These are phyloP conservation scores for Eublepharis macularius DNA, from an alignment of 2,113 vertebrate genomes.

Conservation along the genomic window DNA sequence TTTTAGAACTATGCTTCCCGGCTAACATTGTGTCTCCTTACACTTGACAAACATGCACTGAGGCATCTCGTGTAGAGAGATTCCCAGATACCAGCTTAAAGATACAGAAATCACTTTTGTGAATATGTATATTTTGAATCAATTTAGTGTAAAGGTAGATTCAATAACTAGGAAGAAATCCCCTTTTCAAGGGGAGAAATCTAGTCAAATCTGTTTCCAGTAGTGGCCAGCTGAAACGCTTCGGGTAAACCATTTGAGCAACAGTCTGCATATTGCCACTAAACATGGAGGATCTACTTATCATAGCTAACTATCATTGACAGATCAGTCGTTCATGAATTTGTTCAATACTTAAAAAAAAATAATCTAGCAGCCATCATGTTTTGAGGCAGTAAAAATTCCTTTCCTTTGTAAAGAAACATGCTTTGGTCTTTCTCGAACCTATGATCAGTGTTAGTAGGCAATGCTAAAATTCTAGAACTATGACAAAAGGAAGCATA, in stretches of 20 bases:
- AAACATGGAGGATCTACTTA: neutral
- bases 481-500: neutral
- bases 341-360: neutral
- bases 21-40: no score
- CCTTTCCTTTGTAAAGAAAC: neutral
- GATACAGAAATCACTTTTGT: neutral
- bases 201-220: neutral
- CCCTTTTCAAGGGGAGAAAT: neutral
- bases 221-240: neutral
- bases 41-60: no score
- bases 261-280: neutral
- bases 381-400: no score
- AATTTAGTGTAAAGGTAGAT: neutral
- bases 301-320: neutral
- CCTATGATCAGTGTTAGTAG: neutral
- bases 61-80: no score
- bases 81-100: neutral
- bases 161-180: neutral
- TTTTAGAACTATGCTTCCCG: no score
- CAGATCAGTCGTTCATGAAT: neutral
- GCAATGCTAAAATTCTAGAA: no score
- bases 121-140: neutral
- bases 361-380: neutral
- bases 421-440: neutral
- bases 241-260: no score